These are phyloP conservation scores for Solenopsis invicta DNA, from an alignment of 1,140 invertebrate genomes.

Conservation along the genomic window DNA sequence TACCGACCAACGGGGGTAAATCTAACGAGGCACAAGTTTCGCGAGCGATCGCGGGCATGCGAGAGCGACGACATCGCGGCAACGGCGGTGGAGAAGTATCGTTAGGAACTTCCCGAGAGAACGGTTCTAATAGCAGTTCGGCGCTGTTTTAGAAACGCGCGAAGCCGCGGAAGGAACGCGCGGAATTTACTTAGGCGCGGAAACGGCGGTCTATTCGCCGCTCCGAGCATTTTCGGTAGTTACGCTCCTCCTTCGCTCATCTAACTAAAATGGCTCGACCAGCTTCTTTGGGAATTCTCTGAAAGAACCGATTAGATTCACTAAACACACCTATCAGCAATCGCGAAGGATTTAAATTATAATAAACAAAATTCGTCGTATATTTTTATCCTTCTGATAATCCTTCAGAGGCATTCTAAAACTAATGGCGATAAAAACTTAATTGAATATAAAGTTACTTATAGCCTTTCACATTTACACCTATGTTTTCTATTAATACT, in stretches of 20 bases:
- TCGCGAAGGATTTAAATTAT: neutral
- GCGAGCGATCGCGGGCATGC: slow-evolving; percentile 41
- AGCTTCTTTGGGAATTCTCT: neutral
- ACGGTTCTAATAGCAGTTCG: slow-evolving; percentile 57
- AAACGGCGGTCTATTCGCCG: slow-evolving; percentile 57
- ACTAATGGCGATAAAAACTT: neutral
- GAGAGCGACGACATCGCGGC: slow-evolving; percentile 31
- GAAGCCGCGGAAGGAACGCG: slow-evolving; percentile 42
- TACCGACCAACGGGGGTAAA: slow-evolving; percentile 36
- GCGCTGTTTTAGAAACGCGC: slow-evolving; percentile 35
- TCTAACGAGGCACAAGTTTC: slow-evolving; percentile 59
- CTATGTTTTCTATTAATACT: slow-evolving; percentile 10
- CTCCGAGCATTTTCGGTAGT: slow-evolving; percentile 71
- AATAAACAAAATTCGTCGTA: neutral
- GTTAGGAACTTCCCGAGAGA: slow-evolving; percentile 51
- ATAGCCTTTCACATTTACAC: neutral
- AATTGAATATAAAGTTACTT: neutral
- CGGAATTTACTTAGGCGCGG: slow-evolving; percentile 68
- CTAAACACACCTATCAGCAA: neutral
- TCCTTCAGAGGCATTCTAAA: neutral
- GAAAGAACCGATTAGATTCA: neutral
- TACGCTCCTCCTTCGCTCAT: slow-evolving; percentile 48
- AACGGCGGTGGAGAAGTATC: slow-evolving; percentile 37
- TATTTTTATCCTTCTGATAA: neutral
- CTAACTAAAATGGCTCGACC: neutral